These are phyloP conservation scores for Lithobius niger DNA, from an alignment of 1,140 invertebrate genomes.

Conservation along the genomic window DNA sequence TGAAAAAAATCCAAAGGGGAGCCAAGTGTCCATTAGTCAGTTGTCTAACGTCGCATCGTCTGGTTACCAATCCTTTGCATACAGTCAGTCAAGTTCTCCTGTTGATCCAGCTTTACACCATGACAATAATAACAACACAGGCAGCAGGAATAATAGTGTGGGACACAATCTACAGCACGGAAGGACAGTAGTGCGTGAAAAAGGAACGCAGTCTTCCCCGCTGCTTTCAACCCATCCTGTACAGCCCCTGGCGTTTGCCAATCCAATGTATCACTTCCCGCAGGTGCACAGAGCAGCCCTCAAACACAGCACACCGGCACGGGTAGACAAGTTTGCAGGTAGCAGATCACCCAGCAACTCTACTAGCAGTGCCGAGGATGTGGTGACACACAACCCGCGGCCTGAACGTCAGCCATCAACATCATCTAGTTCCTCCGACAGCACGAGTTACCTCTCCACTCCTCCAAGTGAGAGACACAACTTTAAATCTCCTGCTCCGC, in stretches of 20 bases:
- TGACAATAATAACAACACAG: constrained; percentile 32
- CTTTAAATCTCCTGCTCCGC: constrained; percentile 25
- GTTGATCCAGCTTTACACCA: constrained; percentile 47
- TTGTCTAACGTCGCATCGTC: constrained; percentile 69
- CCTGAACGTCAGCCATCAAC: neutral
- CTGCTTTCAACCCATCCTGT: constrained; percentile 15
- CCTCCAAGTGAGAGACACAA: constrained; percentile 20
- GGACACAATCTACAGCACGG: too few species aligned
- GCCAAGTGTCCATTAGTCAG: constrained; percentile 61
- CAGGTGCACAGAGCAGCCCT: neutral
- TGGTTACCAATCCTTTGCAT: constrained; percentile 80
- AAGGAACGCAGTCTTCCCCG: constrained; percentile 17
- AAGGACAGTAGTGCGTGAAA: constrained; percentile 11
- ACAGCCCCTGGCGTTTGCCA: constrained; percentile 67
- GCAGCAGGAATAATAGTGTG: too few species aligned
- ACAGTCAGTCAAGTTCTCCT: constrained; percentile 79
- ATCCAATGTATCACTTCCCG: constrained; percentile 53
- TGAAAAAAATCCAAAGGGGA: constrained; percentile 38
- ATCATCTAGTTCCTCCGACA: constrained; percentile 16
- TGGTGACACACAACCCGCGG: constrained; percentile 15
- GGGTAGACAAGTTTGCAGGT: neutral
- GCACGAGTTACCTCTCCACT: constrained; percentile 23
- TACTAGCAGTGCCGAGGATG: constrained; percentile 22
- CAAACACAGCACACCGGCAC: neutral
- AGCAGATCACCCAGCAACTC: constrained; percentile 16